Conservation (phyloP, 2,888 invertebrate species). For the Euplexia lucipara region DNA sequence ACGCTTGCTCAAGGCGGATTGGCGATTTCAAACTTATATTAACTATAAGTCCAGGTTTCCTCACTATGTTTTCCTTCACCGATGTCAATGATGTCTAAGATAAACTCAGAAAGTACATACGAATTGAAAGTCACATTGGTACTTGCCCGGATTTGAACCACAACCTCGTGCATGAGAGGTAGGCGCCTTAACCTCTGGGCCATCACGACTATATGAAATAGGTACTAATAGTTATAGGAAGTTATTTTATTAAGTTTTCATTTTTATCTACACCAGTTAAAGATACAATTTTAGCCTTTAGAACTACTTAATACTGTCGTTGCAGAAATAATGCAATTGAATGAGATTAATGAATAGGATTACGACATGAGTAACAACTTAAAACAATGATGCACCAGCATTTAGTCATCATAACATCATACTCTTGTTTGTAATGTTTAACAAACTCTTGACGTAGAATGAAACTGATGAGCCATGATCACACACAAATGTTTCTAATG, state of each 20-base stretch:
- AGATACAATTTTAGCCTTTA: conserved; percentile 2
- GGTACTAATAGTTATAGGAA: neutral
- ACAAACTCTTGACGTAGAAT: conserved; percentile 36
- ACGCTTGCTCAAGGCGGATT: too few relatives aligned
- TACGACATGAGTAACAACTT: conserved; percentile 53
- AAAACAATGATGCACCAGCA: conserved; percentile 58
- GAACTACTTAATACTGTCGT: conserved; percentile 11
- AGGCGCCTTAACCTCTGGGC: too few relatives aligned
- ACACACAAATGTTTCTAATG: conserved; percentile 13
- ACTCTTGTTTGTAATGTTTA: conserved; percentile 41
- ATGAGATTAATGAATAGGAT: conserved; percentile 55
- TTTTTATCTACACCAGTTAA: neutral
- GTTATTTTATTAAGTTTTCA: neutral
- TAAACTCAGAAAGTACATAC: too few relatives aligned
- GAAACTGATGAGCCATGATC: conserved; percentile 28
- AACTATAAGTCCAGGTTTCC: too few relatives aligned
- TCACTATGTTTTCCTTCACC: too few relatives aligned
- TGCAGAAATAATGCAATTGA: conserved; percentile 35
- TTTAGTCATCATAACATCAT: conserved; percentile 52
- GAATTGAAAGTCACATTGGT: too few relatives aligned
- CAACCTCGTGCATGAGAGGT: too few relatives aligned
- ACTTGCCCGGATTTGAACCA: too few relatives aligned
- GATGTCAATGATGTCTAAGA: too few relatives aligned
- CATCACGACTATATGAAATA: neutral
- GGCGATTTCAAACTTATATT: too few relatives aligned